phyloP scores from a whole-genome alignment of 2,797 vertebrate species.

The Acrossocheilus wenchowensis region DNA sequence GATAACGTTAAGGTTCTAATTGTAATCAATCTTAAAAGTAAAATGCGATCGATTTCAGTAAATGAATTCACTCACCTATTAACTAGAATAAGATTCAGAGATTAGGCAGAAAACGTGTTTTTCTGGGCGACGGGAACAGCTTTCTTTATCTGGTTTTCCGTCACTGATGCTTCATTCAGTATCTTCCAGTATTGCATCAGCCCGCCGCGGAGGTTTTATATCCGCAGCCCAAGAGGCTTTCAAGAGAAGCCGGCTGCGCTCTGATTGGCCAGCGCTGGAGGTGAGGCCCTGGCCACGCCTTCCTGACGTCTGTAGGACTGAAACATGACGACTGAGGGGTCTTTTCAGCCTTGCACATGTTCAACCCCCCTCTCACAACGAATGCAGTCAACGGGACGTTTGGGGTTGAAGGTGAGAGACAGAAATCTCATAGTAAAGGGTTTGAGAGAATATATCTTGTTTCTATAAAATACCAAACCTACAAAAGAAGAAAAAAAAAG shows the following conservation, averaged over 20 bases:
- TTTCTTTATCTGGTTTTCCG: neutral
- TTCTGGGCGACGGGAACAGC: constrained; percentile 34
- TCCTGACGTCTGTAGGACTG: constrained; percentile 53
- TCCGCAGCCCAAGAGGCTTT: constrained; percentile 65
- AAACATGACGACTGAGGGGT: constrained; percentile 35
- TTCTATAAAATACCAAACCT: neutral
- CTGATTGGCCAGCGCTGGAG: constrained; percentile 78
- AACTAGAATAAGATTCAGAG: neutral
- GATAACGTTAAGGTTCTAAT: neutral
- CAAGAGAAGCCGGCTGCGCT: constrained; percentile 68
- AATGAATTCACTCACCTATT: constrained; percentile 18
- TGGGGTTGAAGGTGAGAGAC: neutral
- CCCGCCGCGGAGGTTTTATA: constrained; percentile 72
- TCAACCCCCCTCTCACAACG: neutral
- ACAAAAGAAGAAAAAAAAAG: neutral
- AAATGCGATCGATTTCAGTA: neutral
- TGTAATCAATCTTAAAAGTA: neutral
- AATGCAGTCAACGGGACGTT: neutral
- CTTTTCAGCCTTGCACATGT: constrained; percentile 42
- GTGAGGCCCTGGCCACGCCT: constrained; percentile 75
- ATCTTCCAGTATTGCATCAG: constrained; percentile 78
- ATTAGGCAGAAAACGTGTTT: neutral
- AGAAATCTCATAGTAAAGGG: neutral
- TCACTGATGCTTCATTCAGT: constrained; percentile 33
- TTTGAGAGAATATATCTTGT: neutral